phyloP scores from a whole-genome alignment of 1,140 invertebrate species.

The Papilio machaon region DNA sequence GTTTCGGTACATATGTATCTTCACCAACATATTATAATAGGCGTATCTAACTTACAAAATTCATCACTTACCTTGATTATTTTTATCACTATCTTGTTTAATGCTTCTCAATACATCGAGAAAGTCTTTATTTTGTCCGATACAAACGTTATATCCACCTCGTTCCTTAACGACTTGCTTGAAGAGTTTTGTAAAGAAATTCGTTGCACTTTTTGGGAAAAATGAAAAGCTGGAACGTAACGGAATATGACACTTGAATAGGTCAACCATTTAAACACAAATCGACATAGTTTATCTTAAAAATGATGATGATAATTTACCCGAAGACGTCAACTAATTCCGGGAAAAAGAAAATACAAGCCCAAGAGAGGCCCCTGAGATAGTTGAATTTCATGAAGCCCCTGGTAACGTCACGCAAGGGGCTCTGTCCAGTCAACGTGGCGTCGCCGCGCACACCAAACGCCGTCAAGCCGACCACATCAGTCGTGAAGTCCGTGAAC shows the following conservation, averaged over 20 bases:
- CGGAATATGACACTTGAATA: too few species aligned
- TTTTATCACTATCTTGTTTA: slow-evolving; percentile 41
- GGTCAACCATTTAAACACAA: too few species aligned
- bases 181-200: slow-evolving; percentile 44
- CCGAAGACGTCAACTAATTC: slow-evolving; percentile 43
- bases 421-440: slow-evolving; percentile 42
- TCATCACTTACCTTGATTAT: slow-evolving; percentile 43
- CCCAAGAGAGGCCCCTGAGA: slow-evolving; percentile 39
- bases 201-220: slow-evolving; percentile 45
- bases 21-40: too few species aligned
- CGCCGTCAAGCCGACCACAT: slow-evolving; percentile 79
- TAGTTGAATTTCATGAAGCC: slow-evolving; percentile 42
- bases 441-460: slow-evolving; percentile 79
- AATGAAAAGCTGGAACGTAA: slow-evolving; percentile 45
- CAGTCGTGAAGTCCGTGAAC: slow-evolving; percentile 75
- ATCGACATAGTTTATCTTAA: too few species aligned
- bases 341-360: slow-evolving; percentile 45
- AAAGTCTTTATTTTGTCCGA: slow-evolving; percentile 40
- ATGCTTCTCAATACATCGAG: slow-evolving; percentile 48
- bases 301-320: slow-evolving; percentile 7
- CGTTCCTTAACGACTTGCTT: slow-evolving; percentile 39
- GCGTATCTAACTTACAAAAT: too few species aligned
- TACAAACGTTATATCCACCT: slow-evolving; percentile 37
- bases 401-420: slow-evolving; percentile 39
- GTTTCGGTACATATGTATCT: too few species aligned